Evolutionary conservation across 23 tunicate species (phyloP).

Genomic region (Styela clava): DNA sequence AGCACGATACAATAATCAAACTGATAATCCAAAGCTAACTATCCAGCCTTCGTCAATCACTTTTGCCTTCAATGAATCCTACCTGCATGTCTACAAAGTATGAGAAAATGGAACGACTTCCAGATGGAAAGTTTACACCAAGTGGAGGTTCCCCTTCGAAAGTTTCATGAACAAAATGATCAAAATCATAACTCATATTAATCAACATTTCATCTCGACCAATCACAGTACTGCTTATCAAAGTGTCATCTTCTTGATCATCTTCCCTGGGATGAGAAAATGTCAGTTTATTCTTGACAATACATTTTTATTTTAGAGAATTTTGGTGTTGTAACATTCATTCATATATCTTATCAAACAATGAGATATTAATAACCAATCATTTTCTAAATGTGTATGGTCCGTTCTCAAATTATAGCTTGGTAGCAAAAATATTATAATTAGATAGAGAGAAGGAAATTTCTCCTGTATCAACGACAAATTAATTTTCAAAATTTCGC

Average conservation of each 20-base stretch:
- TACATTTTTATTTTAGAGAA: not conserved
- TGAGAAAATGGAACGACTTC: conserved; percentile 84
- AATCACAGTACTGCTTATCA: conserved; percentile 75
- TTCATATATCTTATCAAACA: not conserved
- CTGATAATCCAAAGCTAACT: too few relatives aligned
- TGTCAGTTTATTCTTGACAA: too few relatives aligned
- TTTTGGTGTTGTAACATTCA: not conserved
- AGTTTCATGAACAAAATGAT: conserved; percentile 86
- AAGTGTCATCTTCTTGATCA: conserved; percentile 92
- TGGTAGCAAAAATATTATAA: too few relatives aligned
- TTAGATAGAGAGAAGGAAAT: too few relatives aligned
- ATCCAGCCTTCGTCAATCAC: too few relatives aligned
- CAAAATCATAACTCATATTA: conserved; percentile 91
- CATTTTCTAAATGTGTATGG: too few relatives aligned
- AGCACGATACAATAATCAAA: too few relatives aligned
- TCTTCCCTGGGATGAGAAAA: conserved; percentile 56
- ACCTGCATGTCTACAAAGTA: conserved; percentile 94
- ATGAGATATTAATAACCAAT: too few relatives aligned
- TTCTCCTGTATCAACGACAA: too few relatives aligned
- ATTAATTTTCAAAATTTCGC: too few relatives aligned
- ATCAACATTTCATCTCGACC: conserved; percentile 89
- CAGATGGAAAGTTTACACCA: conserved; percentile 85
- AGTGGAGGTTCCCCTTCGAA: conserved; percentile 67
- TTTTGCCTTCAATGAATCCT: too few relatives aligned
- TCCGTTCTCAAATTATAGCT: too few relatives aligned